Evolutionary conservation across 2,797 vertebrate genomes (phyloP), one percentile per base, ranked within the genome.

Genomic region (Artibeus lituratus): DNA sequence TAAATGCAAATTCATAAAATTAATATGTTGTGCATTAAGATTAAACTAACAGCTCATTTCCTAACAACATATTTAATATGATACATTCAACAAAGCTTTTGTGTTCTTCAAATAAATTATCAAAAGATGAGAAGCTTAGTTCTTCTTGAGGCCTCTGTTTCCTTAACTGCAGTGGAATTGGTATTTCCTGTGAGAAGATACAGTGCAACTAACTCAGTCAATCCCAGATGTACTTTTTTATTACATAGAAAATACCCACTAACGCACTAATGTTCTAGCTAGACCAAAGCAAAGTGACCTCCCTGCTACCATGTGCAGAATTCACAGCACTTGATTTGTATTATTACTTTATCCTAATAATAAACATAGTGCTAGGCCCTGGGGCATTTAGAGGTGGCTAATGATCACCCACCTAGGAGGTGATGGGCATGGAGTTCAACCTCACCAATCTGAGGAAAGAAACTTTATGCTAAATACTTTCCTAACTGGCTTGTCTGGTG

Each of bases 101-200:
- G 11, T 72, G 65, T 94, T 89, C 12, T 92, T 11, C 29, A 65
- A 95, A 73, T 72, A 81, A 62, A 55, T 83, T 83, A 29, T 9
- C 18, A 2, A 39, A 72, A n/a, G 0, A 62, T 55, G 35, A 88
- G 37, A 55, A 51, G 7, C 59, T 89, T 24, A 90, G 19, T 5
- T 55, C 21, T 73, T 51, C 29, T n/a, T 37, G 53, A 69, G 21
- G 29, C 29, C 55, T 70, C 6, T 91, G 6, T 55, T 67, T 73
- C 29, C 24, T 86, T 2, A 67, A 2, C 14, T 83, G n/a, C 18
- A 42, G 7, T 7, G 2, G 2, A 87, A 74, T 37, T 62, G 12
- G 32, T 39, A 10, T 18, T 22, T 32, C 51, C n/a, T 65, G 5
- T 62, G 18, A 49, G n/a, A 29, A 10, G 47, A 29, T 59, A 29